Conservation (phyloP, 2,888 invertebrate species). For the Silvanus unidentatus region DNA sequence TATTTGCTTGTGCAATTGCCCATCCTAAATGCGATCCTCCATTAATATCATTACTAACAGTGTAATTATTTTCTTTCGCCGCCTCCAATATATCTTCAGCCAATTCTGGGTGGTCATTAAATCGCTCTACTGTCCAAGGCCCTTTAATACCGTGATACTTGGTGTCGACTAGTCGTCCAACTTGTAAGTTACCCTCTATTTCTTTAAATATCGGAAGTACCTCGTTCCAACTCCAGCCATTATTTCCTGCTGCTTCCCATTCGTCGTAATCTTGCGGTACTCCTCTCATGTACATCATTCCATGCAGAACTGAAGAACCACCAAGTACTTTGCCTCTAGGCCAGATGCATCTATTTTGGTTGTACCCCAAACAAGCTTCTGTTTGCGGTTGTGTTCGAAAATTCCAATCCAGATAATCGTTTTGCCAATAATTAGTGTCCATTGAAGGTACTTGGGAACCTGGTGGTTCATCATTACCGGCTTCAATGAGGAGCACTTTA, state of each 20-base stretch:
- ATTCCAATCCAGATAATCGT: slow-evolving; percentile 61
- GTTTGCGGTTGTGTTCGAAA: slow-evolving; percentile 61
- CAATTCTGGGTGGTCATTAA: slow-evolving; percentile 58
- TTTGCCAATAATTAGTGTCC: slow-evolving; percentile 58
- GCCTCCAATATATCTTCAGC: slow-evolving; percentile 59
- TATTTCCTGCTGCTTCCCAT: slow-evolving; percentile 67
- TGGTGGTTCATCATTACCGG: slow-evolving; percentile 65
- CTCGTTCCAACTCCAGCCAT: slow-evolving; percentile 74
- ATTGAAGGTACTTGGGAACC: slow-evolving; percentile 61
- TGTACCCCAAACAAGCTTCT: slow-evolving; percentile 53
- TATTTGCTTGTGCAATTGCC: slow-evolving; percentile 59
- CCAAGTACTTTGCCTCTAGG: slow-evolving; percentile 66
- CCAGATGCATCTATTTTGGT: slow-evolving; percentile 57
- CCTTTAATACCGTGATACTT: slow-evolving; percentile 59
- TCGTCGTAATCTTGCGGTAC: slow-evolving; percentile 68
- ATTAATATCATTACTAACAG: slow-evolving; percentile 59
- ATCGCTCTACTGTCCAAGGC: slow-evolving; percentile 57
- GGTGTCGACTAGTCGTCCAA: slow-evolving; percentile 53
- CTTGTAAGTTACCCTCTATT: slow-evolving; percentile 62
- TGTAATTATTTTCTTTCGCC: slow-evolving; percentile 56
- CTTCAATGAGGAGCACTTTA: slow-evolving; percentile 67
- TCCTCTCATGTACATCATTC: slow-evolving; percentile 81
- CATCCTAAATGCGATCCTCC: slow-evolving; percentile 59
- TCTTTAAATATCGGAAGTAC: slow-evolving; percentile 67
- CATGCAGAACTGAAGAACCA: slow-evolving; percentile 67